Percentiles rank a stretch among this genome's conserved stretches.
Conservation (phyloP, 1,140 invertebrate species). For the Danaus melanippus region DNA sequence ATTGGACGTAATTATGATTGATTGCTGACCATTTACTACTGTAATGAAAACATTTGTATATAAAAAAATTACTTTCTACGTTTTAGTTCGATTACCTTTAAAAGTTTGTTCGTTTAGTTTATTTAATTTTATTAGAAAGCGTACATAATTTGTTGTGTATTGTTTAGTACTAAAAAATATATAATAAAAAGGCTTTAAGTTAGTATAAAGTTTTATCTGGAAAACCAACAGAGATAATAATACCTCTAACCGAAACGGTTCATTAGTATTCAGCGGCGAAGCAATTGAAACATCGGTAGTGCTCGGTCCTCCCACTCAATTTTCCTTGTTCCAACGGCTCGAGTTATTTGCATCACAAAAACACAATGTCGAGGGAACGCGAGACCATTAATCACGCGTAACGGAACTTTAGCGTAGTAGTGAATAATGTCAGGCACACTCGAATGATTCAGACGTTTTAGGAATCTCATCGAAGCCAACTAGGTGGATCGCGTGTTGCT, state of each 20-base stretch:
- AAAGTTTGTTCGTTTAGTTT: too few species aligned
- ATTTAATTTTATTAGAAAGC: too few species aligned
- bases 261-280: constrained; percentile 65
- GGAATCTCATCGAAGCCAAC: constrained; percentile 36
- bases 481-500: constrained; percentile 12
- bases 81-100: too few species aligned
- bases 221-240: constrained; percentile 44
- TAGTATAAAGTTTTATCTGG: too few species aligned
- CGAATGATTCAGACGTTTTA: constrained; percentile 62
- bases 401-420: constrained; percentile 46
- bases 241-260: constrained; percentile 46
- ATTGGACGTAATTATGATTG: too few species aligned
- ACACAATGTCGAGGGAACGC: constrained; percentile 65
- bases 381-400: constrained; percentile 64
- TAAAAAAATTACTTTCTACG: too few species aligned
- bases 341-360: constrained; percentile 70
- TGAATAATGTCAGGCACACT: constrained; percentile 60
- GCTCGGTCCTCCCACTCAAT: constrained; percentile 61
- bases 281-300: constrained; percentile 66
- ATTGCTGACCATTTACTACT: too few species aligned
- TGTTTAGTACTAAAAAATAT: too few species aligned
- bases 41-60: too few species aligned
- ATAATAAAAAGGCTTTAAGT: too few species aligned
- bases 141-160: too few species aligned
- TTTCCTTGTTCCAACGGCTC: constrained; percentile 65